Base-by-base conservation (phyloP, 2,797 vertebrate species). In the Enteromius mattozi region DNA sequence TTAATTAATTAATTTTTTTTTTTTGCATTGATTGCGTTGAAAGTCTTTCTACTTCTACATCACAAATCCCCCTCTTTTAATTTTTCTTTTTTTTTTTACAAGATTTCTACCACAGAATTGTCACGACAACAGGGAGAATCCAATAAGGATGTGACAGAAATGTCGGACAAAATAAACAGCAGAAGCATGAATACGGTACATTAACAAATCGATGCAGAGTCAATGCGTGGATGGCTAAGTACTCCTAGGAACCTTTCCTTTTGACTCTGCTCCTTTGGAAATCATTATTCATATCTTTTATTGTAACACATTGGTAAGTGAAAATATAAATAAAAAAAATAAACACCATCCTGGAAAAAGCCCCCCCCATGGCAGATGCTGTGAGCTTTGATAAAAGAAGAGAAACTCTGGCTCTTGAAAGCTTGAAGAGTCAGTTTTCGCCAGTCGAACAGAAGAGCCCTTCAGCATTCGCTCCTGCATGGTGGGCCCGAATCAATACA, bases 401-500 rank as follows among this genome's bases (percentile, higher is more conserved):
- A 51, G 51, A 86, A 81, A 63, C 51, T 59, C 68, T 78, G 80
- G 61, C 74, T 82, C 30, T 82, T 70, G 65, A 89, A 71, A 70
- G 69, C 42, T 70, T 65, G 71, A 54, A 21, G 45, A 88, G 82
- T 81, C 69, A 74, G 81, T 33, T 74, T 65, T 19, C 17, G 75
- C 33, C 71, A 81, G 78, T 84, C 77, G 69, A 82, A 84, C 56
- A 88, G 78, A 89, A 86, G 66, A 81, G 79, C 80, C 84, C 87
- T 84, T 70, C 80, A 86, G 85, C 84, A 87, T 86, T 87, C 78
- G 19, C 74, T 33, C 59, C 42, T 78, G 76, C 86, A 88, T 66
- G 71, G 78, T 89, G 75, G 90, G 78, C 63, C 81, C 68, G 78
- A 95, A 96, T 98, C 96, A 95, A 97, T 97, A 96, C 88, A 93